Percentiles rank a stretch among this genome's conserved stretches.
Evolutionary conservation across 35 echinoderm and acorn worm species (phyloP).

Genomic region (Apostichopus californicus): DNA sequence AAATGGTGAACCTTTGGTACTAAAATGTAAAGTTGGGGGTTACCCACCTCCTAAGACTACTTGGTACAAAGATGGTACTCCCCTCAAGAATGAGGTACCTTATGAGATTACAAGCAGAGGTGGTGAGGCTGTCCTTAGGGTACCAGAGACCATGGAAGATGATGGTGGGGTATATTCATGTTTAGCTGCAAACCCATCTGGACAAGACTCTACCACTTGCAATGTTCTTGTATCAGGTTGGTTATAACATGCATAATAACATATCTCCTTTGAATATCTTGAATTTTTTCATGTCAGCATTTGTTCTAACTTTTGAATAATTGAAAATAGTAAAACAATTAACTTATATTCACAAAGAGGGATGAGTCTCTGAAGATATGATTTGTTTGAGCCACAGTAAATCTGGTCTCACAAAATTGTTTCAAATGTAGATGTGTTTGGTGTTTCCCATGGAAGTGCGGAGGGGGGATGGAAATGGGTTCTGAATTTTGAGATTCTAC

Average conservation of each 20-base stretch:
- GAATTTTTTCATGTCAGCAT: too few species aligned
- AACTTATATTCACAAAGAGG: too few species aligned
- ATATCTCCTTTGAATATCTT: too few species aligned
- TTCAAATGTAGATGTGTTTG: too few species aligned
- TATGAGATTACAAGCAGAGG: constrained; percentile 16
- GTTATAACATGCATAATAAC: not conserved
- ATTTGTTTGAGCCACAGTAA: too few species aligned
- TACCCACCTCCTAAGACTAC: constrained; percentile 13
- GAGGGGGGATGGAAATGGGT: too few species aligned
- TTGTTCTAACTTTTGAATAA: too few species aligned
- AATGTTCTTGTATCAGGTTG: constrained; percentile 29
- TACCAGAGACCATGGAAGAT: constrained; percentile 4
- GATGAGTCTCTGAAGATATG: too few species aligned
- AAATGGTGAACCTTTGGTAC: constrained; percentile 42
- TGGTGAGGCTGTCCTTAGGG: constrained; percentile 13
- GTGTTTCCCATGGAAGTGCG: too few species aligned
- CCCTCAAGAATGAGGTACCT: constrained; percentile 42
- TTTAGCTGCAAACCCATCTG: constrained; percentile 28
- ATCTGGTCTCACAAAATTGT: too few species aligned
- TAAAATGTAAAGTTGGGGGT: constrained; percentile 33
- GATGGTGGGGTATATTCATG: constrained; percentile 49
- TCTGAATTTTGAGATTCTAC: too few species aligned
- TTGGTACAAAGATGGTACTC: constrained; percentile 38
- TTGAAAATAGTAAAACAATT: too few species aligned
- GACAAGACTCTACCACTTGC: constrained; percentile 25